Conservation (phyloP, 2,888 invertebrate genomes). For the Bimastos eiseni region DNA sequence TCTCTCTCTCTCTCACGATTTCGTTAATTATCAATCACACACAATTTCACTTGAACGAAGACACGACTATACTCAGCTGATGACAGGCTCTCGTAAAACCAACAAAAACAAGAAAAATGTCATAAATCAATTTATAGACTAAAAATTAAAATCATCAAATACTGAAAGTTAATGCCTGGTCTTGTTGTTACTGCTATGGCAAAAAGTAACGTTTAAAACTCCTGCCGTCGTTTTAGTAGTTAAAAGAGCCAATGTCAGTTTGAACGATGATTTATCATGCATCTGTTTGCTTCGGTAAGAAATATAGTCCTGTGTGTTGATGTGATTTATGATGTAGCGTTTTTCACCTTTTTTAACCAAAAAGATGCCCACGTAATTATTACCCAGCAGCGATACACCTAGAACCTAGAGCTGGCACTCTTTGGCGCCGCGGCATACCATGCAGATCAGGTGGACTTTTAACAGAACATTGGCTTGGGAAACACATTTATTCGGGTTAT, state of each 20-base stretch:
- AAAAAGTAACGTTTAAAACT: background rate
- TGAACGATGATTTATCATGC: too few relatives aligned
- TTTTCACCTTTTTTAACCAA: too few relatives aligned
- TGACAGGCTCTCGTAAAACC: background rate
- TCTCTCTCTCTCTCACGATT: background rate
- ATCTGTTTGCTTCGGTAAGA: too few relatives aligned
- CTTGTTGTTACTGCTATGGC: background rate
- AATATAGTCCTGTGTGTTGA: background rate
- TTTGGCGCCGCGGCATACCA: too few relatives aligned
- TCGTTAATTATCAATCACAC: background rate
- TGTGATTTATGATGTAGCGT: too few relatives aligned
- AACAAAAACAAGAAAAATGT: background rate
- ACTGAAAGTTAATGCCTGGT: background rate
- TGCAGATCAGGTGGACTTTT: too few relatives aligned
- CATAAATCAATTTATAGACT: background rate
- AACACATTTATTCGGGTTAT: too few relatives aligned
- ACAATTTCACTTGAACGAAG: background rate
- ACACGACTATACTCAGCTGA: background rate
- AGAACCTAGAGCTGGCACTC: too few relatives aligned
- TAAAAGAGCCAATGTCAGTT: background rate
- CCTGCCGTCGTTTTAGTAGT: background rate
- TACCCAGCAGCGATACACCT: too few relatives aligned
- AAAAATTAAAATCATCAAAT: background rate
- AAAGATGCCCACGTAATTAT: too few relatives aligned
- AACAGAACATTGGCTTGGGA: too few relatives aligned